Evolutionary conservation across 1,140 invertebrate genomes (phyloP), one percentile per base, ranked within the genome.

Genomic region (Adelges cooleyi): DNA sequence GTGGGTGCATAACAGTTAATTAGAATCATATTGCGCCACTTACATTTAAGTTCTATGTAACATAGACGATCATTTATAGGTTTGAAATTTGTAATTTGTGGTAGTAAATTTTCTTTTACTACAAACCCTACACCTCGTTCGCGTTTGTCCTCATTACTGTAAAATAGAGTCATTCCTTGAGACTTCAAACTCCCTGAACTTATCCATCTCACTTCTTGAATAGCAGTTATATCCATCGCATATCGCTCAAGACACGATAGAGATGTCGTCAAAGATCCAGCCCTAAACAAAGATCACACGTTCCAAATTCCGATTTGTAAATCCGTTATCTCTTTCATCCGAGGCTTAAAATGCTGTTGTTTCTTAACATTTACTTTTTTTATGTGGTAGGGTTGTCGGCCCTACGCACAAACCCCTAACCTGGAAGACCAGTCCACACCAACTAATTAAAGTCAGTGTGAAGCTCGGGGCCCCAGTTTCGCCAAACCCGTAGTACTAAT

Each of bases 1-100:
- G 65, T 68, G n/a, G 65, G 66, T 9, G 68, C 65, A 18, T 70
- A 66, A 3, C 53, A 53, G 3, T 53, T 53, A 22, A 53, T 22
- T 13, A 53, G 3, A 42, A 42, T 42, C n/a, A 15, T n/a, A 17
- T 15, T 17, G 40, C n/a, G n/a, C 40, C n/a, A 42, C n/a, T 15
- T 42, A 42, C 15, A 42, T 42, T 15, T 42, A 15, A 42, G 3
- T 15, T 42, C 15, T 15, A 42, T 11, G 40, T 4, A 11, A 17
- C 40, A 42, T 42, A 42, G n/a, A 3, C n/a, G 40, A n/a, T n/a
- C n/a, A n/a, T n/a, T n/a, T n/a, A n/a, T n/a, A n/a, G n/a, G 40
- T 42, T 15, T 42, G 40, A 8, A 42, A 42, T 15, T 42, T 3
- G n/a, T 15, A 11, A 17, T 42, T 4, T 15, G 8, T 17, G n/a